Conservation (phyloP, 2,888 invertebrate species). For the Leptopterna dolabrata region DNA sequence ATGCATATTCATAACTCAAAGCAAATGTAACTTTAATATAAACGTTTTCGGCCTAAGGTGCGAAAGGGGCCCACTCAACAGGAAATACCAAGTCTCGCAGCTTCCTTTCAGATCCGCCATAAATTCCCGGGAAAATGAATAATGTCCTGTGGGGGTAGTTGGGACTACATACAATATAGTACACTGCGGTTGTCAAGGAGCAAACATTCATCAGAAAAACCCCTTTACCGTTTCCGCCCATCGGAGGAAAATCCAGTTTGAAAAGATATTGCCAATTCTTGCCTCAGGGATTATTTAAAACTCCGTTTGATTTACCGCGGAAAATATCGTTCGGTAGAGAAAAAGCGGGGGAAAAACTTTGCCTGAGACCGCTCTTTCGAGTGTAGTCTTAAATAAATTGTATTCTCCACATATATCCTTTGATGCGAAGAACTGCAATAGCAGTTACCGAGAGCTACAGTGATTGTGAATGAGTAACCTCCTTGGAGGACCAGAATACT, state of each 20-base stretch:
- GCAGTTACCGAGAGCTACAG: neutral
- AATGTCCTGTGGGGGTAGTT: neutral
- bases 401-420: neutral
- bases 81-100: conserved; percentile 5
- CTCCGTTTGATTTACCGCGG: conserved; percentile 5
- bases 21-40: neutral
- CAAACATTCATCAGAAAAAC: conserved; percentile 18
- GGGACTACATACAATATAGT: neutral
- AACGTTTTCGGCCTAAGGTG: neutral
- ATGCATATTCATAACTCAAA: neutral
- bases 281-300: conserved; percentile 24
- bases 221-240: conserved; percentile 3
- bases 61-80: neutral
- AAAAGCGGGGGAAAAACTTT: neutral
- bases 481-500: neutral
- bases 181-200: neutral
- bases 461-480: conserved; percentile 17
- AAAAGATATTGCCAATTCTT: conserved; percentile 23
- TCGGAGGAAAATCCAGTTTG: conserved; percentile 17
- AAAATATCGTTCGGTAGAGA: neutral
- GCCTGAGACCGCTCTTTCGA: neutral
- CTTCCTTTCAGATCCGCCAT: conserved; percentile 3
- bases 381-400: conserved; percentile 16
- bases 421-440: neutral
- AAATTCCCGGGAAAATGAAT: neutral